Evolutionary conservation across 2,113 vertebrate genomes (phyloP).

Genomic region (Otus sunia): DNA sequence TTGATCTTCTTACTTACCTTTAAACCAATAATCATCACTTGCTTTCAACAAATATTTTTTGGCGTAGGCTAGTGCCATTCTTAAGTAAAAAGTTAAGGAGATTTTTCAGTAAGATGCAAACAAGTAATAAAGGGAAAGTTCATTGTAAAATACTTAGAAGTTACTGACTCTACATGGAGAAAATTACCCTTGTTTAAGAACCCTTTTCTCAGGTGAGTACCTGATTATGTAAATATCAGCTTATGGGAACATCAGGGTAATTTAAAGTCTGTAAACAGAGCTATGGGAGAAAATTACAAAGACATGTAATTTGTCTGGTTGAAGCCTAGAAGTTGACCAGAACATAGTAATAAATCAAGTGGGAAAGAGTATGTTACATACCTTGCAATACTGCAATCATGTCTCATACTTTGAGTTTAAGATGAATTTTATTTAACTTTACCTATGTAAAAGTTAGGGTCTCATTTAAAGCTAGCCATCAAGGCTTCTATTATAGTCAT

Average conservation of each 20-base stretch:
- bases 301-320: background rate
- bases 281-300: background rate
- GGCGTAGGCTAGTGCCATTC: background rate
- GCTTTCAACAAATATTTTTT: background rate
- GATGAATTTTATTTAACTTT: background rate
- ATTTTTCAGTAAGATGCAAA: background rate
- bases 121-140: background rate
- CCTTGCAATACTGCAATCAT: background rate
- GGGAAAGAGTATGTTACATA: background rate
- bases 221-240: background rate
- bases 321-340: background rate
- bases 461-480: background rate
- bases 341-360: background rate
- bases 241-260: background rate
- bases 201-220: background rate
- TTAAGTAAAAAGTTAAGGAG: background rate
- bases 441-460: background rate
- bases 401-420: background rate
- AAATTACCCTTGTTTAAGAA: background rate
- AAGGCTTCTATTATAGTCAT: background rate
- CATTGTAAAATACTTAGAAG: background rate
- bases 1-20: background rate
- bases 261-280: background rate
- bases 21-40: background rate
- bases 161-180: background rate